Percentiles rank a stretch among this genome's conserved stretches.
phyloP scores from a whole-genome alignment of 2,113 vertebrate genomes.

The Tiliqua scincoides region DNA sequence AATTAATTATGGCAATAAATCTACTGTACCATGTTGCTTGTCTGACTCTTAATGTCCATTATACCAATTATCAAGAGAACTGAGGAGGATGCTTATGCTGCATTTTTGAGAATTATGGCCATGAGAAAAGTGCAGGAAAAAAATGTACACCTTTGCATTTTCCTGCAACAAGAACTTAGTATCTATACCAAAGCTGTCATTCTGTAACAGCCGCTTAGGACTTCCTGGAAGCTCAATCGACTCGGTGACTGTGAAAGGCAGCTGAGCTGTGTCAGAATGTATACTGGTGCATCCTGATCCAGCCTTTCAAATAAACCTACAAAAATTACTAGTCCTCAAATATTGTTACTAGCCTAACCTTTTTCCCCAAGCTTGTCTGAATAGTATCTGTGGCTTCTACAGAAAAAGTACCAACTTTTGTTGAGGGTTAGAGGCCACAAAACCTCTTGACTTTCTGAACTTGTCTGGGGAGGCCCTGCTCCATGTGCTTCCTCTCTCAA shows the following conservation, averaged over 20 bases:
- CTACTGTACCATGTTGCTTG: slow-evolving; percentile 40
- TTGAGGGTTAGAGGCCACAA: no score
- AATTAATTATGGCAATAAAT: slow-evolving; percentile 74
- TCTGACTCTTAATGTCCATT: slow-evolving; percentile 73
- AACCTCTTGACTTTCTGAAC: no score
- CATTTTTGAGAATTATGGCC: slow-evolving; percentile 53
- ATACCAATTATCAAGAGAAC: slow-evolving; percentile 68
- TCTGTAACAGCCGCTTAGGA: background rate
- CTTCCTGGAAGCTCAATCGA: background rate
- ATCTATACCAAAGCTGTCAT: fast-evolving
- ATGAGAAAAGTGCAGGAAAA: slow-evolving; percentile 8
- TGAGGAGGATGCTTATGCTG: slow-evolving; percentile 51
- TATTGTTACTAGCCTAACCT: no score
- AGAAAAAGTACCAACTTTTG: no score
- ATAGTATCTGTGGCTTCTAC: no score
- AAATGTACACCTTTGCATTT: slow-evolving; percentile 30
- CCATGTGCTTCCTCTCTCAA: no score
- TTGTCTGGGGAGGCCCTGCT: no score
- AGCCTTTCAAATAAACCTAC: background rate
- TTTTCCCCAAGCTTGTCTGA: no score
- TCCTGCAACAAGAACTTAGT: background rate
- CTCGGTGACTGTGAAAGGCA: background rate
- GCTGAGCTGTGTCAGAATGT: background rate
- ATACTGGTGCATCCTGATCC: background rate
- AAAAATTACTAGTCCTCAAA: no score